phyloP scores from a whole-genome alignment of 1,140 invertebrate genomes.

The Saxidomus purpurata region DNA sequence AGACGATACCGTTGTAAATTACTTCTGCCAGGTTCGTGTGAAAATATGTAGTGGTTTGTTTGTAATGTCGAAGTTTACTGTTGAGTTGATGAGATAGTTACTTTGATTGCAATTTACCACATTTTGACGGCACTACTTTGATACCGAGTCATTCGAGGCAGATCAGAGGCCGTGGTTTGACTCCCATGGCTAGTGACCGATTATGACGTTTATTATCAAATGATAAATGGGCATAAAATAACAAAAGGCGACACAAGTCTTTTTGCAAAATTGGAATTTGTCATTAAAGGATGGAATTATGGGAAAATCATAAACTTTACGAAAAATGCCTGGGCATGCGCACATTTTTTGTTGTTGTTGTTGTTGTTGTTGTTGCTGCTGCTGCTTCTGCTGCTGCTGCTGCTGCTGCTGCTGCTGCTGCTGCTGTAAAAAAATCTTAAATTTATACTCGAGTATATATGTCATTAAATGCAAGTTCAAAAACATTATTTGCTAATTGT shows the following conservation, averaged over 20 bases:
- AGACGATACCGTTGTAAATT: constrained; percentile 55
- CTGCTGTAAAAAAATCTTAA: too few species aligned
- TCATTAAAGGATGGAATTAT: too few species aligned
- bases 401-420: too few species aligned
- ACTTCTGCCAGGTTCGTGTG: constrained; percentile 46
- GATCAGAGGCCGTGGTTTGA: not conserved
- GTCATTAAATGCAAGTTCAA: too few species aligned
- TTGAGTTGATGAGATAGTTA: constrained; percentile 44
- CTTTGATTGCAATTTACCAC: constrained; percentile 57
- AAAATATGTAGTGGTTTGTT: constrained; percentile 65
- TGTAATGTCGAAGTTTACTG: constrained; percentile 19
- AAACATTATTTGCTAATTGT: too few species aligned
- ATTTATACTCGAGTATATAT: too few species aligned
- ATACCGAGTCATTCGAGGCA: constrained; percentile 9
- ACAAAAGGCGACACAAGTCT: constrained; percentile 39
- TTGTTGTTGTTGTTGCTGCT: too few species aligned
- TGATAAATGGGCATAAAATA: constrained; percentile 7
- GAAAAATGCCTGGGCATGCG: too few species aligned
- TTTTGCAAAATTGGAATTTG: not conserved
- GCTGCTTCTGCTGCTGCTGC: too few species aligned
- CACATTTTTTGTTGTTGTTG: too few species aligned
- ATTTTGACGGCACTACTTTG: not conserved
- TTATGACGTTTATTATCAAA: constrained; percentile 1
- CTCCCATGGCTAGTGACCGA: not conserved
- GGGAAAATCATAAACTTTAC: too few species aligned